phyloP scores from a whole-genome alignment of 1,140 invertebrate genomes.

The Mycetomoellerius zeteki region DNA sequence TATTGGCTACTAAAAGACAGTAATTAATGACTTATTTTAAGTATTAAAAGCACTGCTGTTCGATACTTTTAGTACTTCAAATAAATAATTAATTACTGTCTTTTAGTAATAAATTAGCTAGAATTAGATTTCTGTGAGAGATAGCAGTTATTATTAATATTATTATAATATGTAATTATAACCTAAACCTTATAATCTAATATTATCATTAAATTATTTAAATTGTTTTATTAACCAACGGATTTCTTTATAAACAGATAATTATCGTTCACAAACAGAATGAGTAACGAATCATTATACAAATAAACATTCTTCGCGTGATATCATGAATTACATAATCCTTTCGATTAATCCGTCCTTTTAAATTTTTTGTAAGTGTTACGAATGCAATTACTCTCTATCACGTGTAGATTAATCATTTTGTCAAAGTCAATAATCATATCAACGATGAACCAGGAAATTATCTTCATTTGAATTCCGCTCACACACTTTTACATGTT shows the following conservation, averaged over 20 bases:
- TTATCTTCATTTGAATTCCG: not conserved
- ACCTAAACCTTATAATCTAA: not conserved
- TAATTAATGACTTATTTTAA: too few species aligned
- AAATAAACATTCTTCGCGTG: not conserved
- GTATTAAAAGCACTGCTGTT: too few species aligned
- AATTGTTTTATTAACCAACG: not conserved
- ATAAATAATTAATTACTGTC: too few species aligned
- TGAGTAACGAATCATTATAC: not conserved
- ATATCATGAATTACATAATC: not conserved
- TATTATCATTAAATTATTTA: not conserved
- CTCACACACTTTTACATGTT: not conserved
- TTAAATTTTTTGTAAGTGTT: not conserved
- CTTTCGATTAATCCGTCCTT: not conserved
- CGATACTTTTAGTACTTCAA: too few species aligned
- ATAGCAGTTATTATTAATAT: not conserved
- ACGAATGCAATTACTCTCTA: not conserved
- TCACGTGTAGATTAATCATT: not conserved
- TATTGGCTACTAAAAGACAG: too few species aligned
- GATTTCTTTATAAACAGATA: not conserved
- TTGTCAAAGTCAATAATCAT: not conserved
- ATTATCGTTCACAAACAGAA: too few species aligned
- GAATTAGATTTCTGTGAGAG: too few species aligned
- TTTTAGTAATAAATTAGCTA: too few species aligned
- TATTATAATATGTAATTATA: too few species aligned
- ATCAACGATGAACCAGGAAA: not conserved